Evolutionary conservation across 1,140 invertebrate species (phyloP), one percentile per base, ranked within the genome.

Genomic region (Drosophila nigrodunni): DNA sequence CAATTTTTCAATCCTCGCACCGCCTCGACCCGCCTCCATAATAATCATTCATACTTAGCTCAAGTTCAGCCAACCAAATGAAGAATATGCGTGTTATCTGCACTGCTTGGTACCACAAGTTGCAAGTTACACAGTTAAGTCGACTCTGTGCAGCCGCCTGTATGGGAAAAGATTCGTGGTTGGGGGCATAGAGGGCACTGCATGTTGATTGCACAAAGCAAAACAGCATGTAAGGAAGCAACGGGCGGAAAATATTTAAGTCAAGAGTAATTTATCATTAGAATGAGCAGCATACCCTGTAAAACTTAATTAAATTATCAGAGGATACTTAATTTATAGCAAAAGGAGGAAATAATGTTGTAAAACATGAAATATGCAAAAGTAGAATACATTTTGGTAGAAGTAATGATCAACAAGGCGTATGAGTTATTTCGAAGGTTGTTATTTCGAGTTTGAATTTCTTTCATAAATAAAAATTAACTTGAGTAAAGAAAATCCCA

Each of bases 171-270:
- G 35, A 15, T 1, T 0, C 7, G 21, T 9, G 7, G 21, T 7
- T 7, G 8, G 13, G 6, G n/a, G 25, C 15, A 44, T 1, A 15
- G 39, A 6, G 15, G 18, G 41, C 41, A 25, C 41, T 44, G 13
- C 15, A 49, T 61, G 49, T 49, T 60, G 65, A 69, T 55, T 69
- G 65, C 57, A 69, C 41, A 49, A 52, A 72, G 50, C 13, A 30
- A 30, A 30, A 0, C 25, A 13, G 25, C 35, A 41, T 39, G n/a
- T 34, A 10, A 18, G 43, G 46, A 59, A 37, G 46, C 62, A 58
- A 65, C 35, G 61, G 47, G 58, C 41, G 34, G 58, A 55, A 67
- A 30, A 59, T 59, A 44, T 44, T 35, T 7, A 11, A 57, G 60
- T 65, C 35, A 50, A 72, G 61, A 18, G 69, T 41, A 59, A 50